Conservation (phyloP, 2,113 vertebrate genomes). For the Diglossa brunneiventris region DNA sequence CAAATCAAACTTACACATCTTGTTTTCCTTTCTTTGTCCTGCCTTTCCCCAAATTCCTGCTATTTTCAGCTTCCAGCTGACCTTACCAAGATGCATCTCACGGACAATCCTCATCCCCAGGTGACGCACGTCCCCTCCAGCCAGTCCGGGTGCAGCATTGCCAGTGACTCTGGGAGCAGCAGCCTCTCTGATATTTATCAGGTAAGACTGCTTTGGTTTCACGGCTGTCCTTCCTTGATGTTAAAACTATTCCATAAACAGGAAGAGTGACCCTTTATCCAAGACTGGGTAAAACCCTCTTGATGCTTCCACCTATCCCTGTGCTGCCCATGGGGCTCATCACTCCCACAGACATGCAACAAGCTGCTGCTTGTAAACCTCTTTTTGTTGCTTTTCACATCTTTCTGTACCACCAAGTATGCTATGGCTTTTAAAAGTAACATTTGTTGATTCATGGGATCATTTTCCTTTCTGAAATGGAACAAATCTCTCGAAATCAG, state of each 20-base stretch:
- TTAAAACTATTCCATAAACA: not conserved
- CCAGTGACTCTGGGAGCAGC: constrained; percentile 97
- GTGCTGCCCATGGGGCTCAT: not conserved
- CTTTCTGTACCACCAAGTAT: not conserved
- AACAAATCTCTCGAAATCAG: not conserved
- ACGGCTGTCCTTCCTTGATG: not conserved
- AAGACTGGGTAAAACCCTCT: not conserved
- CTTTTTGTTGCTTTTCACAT: not conserved
- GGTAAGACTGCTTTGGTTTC: constrained; percentile 69
- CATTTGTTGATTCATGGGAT: not conserved
- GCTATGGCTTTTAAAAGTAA: not conserved
- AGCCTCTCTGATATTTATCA: constrained; percentile 98
- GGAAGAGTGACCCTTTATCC: not conserved
- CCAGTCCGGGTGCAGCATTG: constrained; percentile 95
- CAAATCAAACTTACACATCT: not conserved
- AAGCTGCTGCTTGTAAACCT: not conserved
- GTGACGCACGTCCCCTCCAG: constrained; percentile 89
- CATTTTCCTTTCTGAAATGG: not conserved
- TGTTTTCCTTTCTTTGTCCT: not conserved
- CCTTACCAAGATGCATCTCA: constrained; percentile 96
- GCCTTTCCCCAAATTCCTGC: not conserved
- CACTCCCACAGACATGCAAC: not conserved
- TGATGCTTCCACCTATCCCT: not conserved
- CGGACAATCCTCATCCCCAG: constrained; percentile 88
- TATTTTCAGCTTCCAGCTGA: constrained; percentile 89